Evolutionary conservation across 2,113 vertebrate species (phyloP).

Genomic region (Burhinus bistriatus): DNA sequence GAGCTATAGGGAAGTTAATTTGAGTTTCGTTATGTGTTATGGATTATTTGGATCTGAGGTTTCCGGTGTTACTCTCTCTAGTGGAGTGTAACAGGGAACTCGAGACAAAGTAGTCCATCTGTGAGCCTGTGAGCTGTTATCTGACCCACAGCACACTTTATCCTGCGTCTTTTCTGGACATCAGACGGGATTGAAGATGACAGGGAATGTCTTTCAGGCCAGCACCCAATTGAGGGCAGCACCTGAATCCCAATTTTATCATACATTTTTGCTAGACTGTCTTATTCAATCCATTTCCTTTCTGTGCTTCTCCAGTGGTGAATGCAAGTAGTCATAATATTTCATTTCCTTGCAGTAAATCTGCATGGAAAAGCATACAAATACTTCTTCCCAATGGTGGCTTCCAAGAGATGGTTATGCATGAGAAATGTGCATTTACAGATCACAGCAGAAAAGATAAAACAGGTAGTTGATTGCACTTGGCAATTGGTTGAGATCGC

Average conservation of each 20-base stretch:
- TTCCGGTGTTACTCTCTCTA: neutral
- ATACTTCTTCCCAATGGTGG: neutral
- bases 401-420: neutral
- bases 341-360: neutral
- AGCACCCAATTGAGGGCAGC: neutral
- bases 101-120: neutral
- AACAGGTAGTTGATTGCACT: neutral
- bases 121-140: neutral
- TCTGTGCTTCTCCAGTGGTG: neutral
- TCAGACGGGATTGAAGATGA: neutral
- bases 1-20: neutral
- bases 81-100: neutral
- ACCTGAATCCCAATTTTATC: neutral
- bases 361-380: neutral
- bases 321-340: neutral
- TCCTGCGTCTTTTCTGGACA: neutral
- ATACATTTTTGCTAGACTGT: neutral
- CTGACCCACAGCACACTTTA: neutral
- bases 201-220: neutral
- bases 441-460: neutral
- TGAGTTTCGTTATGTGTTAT: neutral
- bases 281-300: neutral
- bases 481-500: neutral
- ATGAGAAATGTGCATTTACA: neutral
- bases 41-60: neutral